A percentile compares a stretch with the other conserved stretches of the same genome.
These are phyloP conservation scores for Achroia grisella DNA, from an alignment of 1,140 invertebrate species.

Conservation along the genomic window DNA sequence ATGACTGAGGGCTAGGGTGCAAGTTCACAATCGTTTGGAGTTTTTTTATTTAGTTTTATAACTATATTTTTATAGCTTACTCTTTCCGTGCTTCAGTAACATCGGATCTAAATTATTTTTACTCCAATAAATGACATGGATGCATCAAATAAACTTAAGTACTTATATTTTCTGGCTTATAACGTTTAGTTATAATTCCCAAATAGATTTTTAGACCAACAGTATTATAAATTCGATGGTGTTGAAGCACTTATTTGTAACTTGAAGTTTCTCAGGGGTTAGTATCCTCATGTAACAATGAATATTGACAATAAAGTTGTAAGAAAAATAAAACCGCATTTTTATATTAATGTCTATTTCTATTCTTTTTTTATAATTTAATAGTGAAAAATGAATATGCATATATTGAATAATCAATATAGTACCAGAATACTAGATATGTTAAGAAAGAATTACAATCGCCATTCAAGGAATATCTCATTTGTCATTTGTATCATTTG, in stretches of 20 bases:
- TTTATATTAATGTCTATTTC: constrained; percentile 11
- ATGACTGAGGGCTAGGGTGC: constrained; percentile 40
- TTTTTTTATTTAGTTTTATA: constrained; percentile 61
- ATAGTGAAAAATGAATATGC: no score
- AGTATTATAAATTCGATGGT: constrained; percentile 46
- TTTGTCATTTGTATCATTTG: no score
- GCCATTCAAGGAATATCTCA: no score
- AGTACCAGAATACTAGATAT: no score
- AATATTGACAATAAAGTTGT: constrained; percentile 62
- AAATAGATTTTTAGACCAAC: neutral
- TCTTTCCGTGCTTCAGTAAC: constrained; percentile 40
- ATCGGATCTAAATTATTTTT: constrained; percentile 14
- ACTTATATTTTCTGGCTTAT: no score
- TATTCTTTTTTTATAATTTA: constrained; percentile 10
- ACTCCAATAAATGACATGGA: no score
- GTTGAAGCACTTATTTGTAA: constrained; percentile 55
- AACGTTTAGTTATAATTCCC: no score
- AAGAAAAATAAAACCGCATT: constrained; percentile 29
- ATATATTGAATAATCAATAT: no score
- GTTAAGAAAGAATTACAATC: no score
- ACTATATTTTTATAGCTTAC: constrained; percentile 42
- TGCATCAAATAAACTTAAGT: no score
- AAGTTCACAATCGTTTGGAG: constrained; percentile 36
- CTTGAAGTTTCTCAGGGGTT: constrained; percentile 34
- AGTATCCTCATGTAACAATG: constrained; percentile 40